These are phyloP conservation scores for Coelogynopora nodosa DNA, from an alignment of 2,888 invertebrate genomes.

Conservation along the genomic window DNA sequence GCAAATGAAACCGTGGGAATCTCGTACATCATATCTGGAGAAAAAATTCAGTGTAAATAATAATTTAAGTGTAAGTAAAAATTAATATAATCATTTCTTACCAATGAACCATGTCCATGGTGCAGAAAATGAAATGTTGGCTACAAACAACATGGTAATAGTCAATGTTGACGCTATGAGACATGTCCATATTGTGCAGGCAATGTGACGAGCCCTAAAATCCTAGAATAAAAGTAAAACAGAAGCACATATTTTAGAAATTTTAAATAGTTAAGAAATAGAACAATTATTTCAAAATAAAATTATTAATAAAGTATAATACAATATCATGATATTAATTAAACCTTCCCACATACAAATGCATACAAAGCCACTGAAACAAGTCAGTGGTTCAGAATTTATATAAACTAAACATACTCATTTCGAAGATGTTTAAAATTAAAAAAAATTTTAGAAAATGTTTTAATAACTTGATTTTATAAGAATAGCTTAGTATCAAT, in stretches of 20 bases:
- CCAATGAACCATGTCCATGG: not conserved
- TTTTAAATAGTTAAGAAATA: too few relatives aligned
- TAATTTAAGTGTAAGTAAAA: not conserved
- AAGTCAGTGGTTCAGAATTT: too few relatives aligned
- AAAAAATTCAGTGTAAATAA: not conserved
- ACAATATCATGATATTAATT: too few relatives aligned
- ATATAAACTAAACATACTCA: too few relatives aligned
- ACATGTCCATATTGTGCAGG: not conserved
- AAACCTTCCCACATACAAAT: too few relatives aligned
- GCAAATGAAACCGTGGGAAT: not conserved
- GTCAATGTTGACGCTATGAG: not conserved
- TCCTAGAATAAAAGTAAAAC: not conserved
- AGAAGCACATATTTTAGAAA: not conserved
- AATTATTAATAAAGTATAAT: too few relatives aligned
- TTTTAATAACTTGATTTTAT: too few relatives aligned
- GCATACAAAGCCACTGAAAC: too few relatives aligned
- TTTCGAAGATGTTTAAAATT: too few relatives aligned
- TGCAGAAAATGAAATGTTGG: not conserved
- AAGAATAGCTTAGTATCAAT: too few relatives aligned
- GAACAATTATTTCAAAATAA: too few relatives aligned
- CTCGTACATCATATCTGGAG: not conserved
- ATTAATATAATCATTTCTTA: not conserved
- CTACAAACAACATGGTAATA: not conserved
- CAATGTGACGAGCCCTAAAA: constrained; percentile 4
- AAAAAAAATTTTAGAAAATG: too few relatives aligned